Conservation (phyloP, 2,888 invertebrate species). For the Platynereis dumerilii region DNA sequence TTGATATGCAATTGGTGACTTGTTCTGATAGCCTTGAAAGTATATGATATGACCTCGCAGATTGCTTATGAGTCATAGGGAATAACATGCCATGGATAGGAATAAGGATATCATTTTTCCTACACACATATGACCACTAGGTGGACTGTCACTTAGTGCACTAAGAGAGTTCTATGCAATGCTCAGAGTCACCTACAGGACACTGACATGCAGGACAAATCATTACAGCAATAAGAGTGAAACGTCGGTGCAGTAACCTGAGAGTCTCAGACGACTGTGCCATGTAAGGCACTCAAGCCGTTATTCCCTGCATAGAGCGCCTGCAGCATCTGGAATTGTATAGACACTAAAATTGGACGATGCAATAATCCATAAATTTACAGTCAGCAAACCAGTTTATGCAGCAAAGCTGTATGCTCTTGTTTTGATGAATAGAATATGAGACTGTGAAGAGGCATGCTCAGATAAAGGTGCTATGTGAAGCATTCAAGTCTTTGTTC, state of each 20-base stretch:
- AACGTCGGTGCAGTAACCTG: background rate
- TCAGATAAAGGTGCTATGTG: background rate
- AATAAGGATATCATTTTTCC: slow-evolving; percentile 2
- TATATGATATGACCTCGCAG: too few relatives aligned
- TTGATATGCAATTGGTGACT: too few relatives aligned
- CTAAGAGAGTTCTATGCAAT: background rate
- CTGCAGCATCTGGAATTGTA: background rate
- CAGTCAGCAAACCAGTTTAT: background rate
- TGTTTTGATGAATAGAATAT: too few relatives aligned
- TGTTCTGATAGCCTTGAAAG: too few relatives aligned
- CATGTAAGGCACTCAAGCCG: background rate
- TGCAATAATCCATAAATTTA: background rate
- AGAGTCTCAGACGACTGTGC: background rate
- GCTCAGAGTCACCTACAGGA: background rate
- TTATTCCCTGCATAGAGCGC: background rate
- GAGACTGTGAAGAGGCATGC: background rate
- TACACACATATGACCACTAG: background rate
- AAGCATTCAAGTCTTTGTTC: background rate
- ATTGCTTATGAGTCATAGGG: too few relatives aligned
- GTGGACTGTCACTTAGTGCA: background rate
- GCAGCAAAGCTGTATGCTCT: background rate
- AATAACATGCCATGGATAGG: too few relatives aligned
- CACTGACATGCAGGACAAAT: background rate
- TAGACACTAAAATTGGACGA: background rate
- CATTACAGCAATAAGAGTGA: background rate